Evolutionary conservation across 2,797 vertebrate genomes (phyloP).

Genomic region (Ctenopoma kingsleyae): DNA sequence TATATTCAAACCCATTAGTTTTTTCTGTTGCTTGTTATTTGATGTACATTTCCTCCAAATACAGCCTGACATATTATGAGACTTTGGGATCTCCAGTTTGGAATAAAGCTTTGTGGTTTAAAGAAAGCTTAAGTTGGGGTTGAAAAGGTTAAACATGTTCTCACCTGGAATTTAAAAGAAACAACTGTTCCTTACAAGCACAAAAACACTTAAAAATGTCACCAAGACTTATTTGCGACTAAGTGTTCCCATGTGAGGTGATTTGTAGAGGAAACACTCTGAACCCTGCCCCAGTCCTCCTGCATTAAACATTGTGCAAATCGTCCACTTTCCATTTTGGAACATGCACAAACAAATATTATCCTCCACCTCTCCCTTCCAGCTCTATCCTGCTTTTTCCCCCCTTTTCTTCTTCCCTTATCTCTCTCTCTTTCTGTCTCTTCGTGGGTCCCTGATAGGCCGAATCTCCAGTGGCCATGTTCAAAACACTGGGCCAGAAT

Average conservation of each 20-base stretch:
- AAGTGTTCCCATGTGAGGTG: constrained; percentile 65
- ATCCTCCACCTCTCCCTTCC: constrained; percentile 28
- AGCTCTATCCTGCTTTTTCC: not conserved
- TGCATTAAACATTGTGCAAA: constrained; percentile 73
- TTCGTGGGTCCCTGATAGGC: constrained; percentile 69
- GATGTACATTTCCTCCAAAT: not conserved
- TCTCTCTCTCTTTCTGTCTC: constrained; percentile 15
- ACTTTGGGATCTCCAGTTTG: constrained; percentile 6
- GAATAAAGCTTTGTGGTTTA: constrained; percentile 3
- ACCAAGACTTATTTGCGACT: constrained; percentile 31
- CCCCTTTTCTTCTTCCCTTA: not conserved
- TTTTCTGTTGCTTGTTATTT: not conserved
- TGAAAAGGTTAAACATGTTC: constrained; percentile 19
- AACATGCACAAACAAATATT: constrained; percentile 55
- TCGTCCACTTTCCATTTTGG: constrained; percentile 59
- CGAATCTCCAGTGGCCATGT: constrained; percentile 77
- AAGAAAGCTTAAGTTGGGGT: not conserved
- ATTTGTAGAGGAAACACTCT: constrained; percentile 54
- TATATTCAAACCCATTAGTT: not conserved
- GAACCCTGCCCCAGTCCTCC: constrained; percentile 57
- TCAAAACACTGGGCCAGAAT: constrained; percentile 81
- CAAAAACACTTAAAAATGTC: constrained; percentile 21
- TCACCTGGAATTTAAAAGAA: constrained; percentile 22
- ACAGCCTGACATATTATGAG: constrained; percentile 1
- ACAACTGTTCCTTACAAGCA: not conserved